Evolutionary conservation across 2,113 vertebrate genomes (phyloP).

Genomic region (Machaerirhynchus nigripectus): DNA sequence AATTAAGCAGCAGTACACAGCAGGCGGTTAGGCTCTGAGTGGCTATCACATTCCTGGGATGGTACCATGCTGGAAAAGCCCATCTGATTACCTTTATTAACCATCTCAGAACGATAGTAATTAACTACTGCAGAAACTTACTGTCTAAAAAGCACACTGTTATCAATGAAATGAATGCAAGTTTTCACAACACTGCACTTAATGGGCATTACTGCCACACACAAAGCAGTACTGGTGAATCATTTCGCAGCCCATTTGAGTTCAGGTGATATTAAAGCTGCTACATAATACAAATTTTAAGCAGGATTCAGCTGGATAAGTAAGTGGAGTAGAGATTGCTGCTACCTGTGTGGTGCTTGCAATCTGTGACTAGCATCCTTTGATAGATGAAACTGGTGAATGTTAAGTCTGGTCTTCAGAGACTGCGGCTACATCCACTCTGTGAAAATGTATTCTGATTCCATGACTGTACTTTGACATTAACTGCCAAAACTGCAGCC

Average conservation of each 20-base stretch:
- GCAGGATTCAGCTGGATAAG: neutral
- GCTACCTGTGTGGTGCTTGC: neutral
- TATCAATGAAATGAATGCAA: conserved; percentile 12
- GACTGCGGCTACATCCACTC: neutral
- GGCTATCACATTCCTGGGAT: neutral
- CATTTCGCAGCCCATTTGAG: neutral
- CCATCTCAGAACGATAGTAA: conserved; percentile 16
- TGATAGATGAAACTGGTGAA: neutral
- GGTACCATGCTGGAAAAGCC: neutral
- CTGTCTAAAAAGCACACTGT: conserved; percentile 20
- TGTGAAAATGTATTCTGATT: neutral
- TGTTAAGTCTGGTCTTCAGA: neutral
- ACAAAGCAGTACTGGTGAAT: neutral
- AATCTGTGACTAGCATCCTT: neutral
- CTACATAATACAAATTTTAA: neutral
- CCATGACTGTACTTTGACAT: neutral
- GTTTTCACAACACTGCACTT: neutral
- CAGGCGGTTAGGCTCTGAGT: neutral
- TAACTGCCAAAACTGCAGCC: neutral
- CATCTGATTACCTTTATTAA: conserved; percentile 49
- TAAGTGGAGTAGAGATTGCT: neutral
- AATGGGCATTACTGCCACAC: neutral
- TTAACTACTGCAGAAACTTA: conserved; percentile 28
- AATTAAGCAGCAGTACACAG: conserved; percentile 8
- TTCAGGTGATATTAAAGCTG: neutral